These are phyloP conservation scores for Siphamia tubifer DNA, from an alignment of 2,113 vertebrate genomes.

Conservation along the genomic window DNA sequence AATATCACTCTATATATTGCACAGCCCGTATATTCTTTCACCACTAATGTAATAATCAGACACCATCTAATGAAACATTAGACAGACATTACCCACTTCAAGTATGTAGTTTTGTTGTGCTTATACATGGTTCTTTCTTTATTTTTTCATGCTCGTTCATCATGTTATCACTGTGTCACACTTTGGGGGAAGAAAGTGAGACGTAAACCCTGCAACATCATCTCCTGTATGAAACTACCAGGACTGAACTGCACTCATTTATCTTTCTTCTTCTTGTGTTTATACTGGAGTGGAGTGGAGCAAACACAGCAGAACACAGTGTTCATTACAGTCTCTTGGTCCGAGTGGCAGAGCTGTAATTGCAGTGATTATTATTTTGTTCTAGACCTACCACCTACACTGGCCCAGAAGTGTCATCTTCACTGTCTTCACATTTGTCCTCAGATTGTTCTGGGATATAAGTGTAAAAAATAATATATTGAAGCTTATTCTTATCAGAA, in stretches of 20 bases:
- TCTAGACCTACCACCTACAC: slow-evolving; percentile 44
- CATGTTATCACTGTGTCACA: neutral
- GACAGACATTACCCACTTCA: too few species aligned
- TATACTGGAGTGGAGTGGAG: neutral
- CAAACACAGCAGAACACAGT: neutral
- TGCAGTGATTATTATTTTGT: slow-evolving; percentile 47
- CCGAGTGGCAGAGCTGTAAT: slow-evolving; percentile 38
- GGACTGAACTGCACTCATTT: neutral
- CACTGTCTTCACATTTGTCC: slow-evolving; percentile 40
- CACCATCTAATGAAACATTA: too few species aligned
- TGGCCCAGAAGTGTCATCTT: slow-evolving; percentile 64
- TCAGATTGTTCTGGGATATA: slow-evolving; percentile 12
- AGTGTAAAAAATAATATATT: slow-evolving; percentile 25
- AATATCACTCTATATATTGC: too few species aligned
- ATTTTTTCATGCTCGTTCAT: neutral
- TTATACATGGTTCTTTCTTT: too few species aligned
- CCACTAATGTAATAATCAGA: too few species aligned
- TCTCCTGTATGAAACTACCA: neutral
- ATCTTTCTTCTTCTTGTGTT: neutral
- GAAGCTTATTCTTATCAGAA: slow-evolving; percentile 12
- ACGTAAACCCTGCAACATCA: too few species aligned
- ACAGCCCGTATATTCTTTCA: too few species aligned
- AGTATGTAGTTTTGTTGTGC: too few species aligned
- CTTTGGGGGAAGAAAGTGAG: too few species aligned
- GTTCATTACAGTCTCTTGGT: neutral